phyloP scores from a whole-genome alignment of 2,113 vertebrate genomes.

The Lophius piscatorius region DNA sequence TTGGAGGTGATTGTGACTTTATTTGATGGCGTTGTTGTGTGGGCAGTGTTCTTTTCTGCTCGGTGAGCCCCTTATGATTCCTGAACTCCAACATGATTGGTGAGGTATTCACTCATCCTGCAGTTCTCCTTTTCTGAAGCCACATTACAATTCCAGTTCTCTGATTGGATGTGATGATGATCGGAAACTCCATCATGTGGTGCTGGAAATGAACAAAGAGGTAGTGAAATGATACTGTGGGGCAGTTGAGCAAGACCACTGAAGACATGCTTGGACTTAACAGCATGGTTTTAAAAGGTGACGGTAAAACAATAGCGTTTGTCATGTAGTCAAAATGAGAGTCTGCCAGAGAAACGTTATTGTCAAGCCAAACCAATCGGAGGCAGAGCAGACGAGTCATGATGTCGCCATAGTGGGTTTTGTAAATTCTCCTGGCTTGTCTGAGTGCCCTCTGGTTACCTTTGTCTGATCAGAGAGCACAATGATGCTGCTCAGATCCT shows the following conservation, averaged over 20 bases:
- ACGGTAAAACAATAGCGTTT: too few species aligned
- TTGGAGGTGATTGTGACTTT: not conserved
- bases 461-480: slow-evolving; percentile 24
- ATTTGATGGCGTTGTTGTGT: slow-evolving; percentile 7
- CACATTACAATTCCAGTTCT: not conserved
- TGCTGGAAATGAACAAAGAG: slow-evolving; percentile 28
- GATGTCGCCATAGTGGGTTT: too few species aligned
- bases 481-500: slow-evolving; percentile 4
- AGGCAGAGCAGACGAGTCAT: too few species aligned
- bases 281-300: slow-evolving; percentile 20
- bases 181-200: slow-evolving; percentile 17
- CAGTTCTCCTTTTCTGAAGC: slow-evolving; percentile 8
- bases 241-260: not conserved
- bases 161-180: not conserved
- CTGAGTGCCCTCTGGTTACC: too few species aligned
- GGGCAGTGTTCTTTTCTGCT: slow-evolving; percentile 12
- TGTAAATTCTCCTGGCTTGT: too few species aligned
- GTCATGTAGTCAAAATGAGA: too few species aligned
- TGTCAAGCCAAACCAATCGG: too few species aligned
- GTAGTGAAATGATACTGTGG: slow-evolving; percentile 16
- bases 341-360: too few species aligned
- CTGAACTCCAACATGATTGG: slow-evolving; percentile 20
- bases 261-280: slow-evolving; percentile 7
- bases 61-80: slow-evolving; percentile 19
- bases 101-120: slow-evolving; percentile 8